A percentile compares a stretch with the other conserved stretches of the same genome.
phyloP scores from a whole-genome alignment of 2,888 invertebrate species.

The Parapristionchus giblindavisi region DNA sequence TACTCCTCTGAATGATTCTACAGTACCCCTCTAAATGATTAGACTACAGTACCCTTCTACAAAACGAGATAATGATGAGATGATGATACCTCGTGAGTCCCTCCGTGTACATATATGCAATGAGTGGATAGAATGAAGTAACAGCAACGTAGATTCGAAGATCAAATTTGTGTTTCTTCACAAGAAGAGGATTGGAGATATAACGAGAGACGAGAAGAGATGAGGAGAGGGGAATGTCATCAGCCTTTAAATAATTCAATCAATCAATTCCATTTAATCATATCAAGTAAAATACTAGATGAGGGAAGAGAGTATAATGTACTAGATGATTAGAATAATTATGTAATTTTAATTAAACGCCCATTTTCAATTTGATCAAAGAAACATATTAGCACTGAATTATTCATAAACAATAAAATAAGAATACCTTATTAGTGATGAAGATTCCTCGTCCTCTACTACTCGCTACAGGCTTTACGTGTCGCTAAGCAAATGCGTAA shows the following conservation, averaged over 20 bases:
- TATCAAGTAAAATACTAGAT: too few relatives aligned
- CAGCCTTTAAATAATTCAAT: constrained; percentile 39
- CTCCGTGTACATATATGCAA: constrained; percentile 71
- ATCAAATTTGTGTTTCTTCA: constrained; percentile 73
- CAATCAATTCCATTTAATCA: too few relatives aligned
- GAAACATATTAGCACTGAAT: too few relatives aligned
- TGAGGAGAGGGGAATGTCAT: constrained; percentile 49
- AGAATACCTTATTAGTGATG: constrained; percentile 77
- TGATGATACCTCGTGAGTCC: constrained; percentile 52
- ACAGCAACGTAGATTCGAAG: constrained; percentile 73
- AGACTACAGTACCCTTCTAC: background rate
- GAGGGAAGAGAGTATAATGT: too few relatives aligned
- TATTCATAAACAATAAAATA: too few relatives aligned
- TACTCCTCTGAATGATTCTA: constrained; percentile 7
- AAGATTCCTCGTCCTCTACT: constrained; percentile 90
- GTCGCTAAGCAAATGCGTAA: constrained; percentile 72
- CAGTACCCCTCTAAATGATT: too few relatives aligned
- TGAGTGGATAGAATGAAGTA: constrained; percentile 74
- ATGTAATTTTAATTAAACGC: too few relatives aligned
- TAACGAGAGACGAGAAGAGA: constrained; percentile 65
- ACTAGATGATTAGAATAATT: too few relatives aligned
- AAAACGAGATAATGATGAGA: constrained; percentile 1
- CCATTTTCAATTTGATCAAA: too few relatives aligned
- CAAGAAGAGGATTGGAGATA: constrained; percentile 61
- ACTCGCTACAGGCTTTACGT: constrained; percentile 93